A percentile compares a stretch with the other conserved stretches of the same genome.
phyloP scores from a whole-genome alignment of 2,113 vertebrate genomes.

The Phalacrocorax pelagicus region DNA sequence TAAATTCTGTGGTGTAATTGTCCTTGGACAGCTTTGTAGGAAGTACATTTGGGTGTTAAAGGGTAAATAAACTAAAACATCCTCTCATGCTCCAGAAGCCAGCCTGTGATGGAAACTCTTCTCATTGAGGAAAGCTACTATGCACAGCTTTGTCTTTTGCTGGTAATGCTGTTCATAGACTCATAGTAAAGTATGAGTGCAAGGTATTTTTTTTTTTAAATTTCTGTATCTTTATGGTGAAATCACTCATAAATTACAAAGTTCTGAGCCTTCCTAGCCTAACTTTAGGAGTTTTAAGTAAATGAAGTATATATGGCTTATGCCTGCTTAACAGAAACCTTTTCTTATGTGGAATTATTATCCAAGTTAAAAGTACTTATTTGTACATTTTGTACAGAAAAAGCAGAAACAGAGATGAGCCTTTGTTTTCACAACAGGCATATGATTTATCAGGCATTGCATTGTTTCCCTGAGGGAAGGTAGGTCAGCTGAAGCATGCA shows the following conservation, averaged over 20 bases:
- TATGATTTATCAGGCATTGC: neutral
- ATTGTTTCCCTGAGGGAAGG: neutral
- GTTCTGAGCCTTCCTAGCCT: neutral
- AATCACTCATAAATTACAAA: neutral
- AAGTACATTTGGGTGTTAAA: neutral
- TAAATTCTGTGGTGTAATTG: neutral
- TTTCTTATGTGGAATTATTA: neutral
- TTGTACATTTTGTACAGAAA: neutral
- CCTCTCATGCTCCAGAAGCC: neutral
- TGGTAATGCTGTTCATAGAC: neutral
- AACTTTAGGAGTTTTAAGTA: neutral
- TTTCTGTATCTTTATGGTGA: neutral
- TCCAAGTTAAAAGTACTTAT: neutral
- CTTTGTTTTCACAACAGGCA: neutral
- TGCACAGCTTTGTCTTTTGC: neutral
- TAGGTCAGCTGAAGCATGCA: slow-evolving; percentile 18
- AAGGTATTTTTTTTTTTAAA: neutral
- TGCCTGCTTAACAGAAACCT: neutral
- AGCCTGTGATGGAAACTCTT: neutral
- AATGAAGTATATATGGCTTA: neutral
- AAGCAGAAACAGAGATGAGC: neutral
- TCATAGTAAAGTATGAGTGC: neutral
- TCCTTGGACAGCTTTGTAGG: neutral
- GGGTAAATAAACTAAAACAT: neutral
- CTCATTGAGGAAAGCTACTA: neutral